These are phyloP conservation scores for Aphidoletes aphidimyza DNA, from an alignment of 2,888 invertebrate genomes.

Conservation along the genomic window DNA sequence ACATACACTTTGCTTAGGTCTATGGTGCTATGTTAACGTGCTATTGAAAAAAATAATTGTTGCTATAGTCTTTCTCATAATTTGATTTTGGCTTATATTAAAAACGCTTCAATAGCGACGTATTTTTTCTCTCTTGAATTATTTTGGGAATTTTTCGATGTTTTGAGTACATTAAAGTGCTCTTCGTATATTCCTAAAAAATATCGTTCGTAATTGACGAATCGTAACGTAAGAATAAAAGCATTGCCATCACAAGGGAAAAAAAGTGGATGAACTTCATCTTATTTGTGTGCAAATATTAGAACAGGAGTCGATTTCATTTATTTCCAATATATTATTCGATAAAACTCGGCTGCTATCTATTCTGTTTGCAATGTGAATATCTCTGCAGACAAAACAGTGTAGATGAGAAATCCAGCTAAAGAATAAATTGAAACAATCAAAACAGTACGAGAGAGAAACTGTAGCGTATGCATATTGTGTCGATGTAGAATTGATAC, in stretches of 20 bases:
- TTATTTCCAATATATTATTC: not conserved
- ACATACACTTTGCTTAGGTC: too few species aligned
- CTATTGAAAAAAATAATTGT: too few species aligned
- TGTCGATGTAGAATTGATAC: too few species aligned
- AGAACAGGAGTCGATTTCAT: slow-evolving; percentile 23
- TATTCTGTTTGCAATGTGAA: not conserved
- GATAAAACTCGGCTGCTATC: not conserved
- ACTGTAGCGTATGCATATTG: not conserved
- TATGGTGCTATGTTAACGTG: too few species aligned
- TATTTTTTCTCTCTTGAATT: too few species aligned
- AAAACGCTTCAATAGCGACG: too few species aligned
- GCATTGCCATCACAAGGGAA: not conserved
- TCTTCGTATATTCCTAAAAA: too few species aligned
- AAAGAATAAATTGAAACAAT: not conserved
- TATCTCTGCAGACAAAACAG: not conserved
- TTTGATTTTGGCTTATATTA: too few species aligned
- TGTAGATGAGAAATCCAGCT: not conserved
- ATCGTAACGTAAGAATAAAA: too few species aligned
- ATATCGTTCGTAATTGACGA: not conserved
- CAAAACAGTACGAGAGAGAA: not conserved
- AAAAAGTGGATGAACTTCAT: not conserved
- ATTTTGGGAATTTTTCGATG: too few species aligned
- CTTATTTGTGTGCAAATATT: slow-evolving; percentile 28
- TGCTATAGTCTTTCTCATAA: too few species aligned
- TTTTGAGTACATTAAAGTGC: too few species aligned